phyloP scores from a whole-genome alignment of 1,140 invertebrate species.

The Drosophila tristis region DNA sequence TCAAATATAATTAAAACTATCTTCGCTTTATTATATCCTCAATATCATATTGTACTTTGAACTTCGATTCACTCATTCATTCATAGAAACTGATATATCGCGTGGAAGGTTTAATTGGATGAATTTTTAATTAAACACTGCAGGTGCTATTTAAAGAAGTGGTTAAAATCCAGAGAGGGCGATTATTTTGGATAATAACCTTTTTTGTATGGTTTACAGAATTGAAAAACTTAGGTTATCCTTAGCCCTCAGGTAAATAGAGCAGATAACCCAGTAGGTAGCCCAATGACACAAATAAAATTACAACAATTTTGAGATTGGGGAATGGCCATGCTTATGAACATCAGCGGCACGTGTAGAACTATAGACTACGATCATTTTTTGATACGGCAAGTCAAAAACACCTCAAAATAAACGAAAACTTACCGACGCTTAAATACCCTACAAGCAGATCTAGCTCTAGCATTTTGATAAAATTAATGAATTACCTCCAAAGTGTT shows the following conservation, averaged over 20 bases:
- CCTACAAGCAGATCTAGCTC: not conserved
- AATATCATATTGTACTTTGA: conserved; percentile 7
- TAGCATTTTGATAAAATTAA: no score
- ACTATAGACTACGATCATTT: conserved; percentile 1
- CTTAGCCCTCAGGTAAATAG: not conserved
- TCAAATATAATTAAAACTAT: not conserved
- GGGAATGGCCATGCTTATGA: not conserved
- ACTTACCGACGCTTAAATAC: conserved; percentile 10
- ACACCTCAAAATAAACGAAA: not conserved
- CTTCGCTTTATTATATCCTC: not conserved
- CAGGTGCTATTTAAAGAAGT: not conserved
- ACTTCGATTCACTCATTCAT: conserved; percentile 9
- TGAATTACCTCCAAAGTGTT: not conserved
- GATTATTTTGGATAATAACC: not conserved
- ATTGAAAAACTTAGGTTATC: not conserved
- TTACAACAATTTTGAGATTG: not conserved
- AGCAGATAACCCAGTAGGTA: no score
- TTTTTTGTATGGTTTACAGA: no score
- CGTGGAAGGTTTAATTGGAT: conserved; percentile 12
- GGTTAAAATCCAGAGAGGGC: no score
- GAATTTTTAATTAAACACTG: conserved; percentile 4
- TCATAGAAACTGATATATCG: not conserved
- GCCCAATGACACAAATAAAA: not conserved
- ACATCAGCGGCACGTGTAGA: conserved; percentile 31
- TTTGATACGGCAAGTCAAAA: not conserved